Conservation (phyloP, 1,140 invertebrate species). For the Melitaea cinxia region DNA sequence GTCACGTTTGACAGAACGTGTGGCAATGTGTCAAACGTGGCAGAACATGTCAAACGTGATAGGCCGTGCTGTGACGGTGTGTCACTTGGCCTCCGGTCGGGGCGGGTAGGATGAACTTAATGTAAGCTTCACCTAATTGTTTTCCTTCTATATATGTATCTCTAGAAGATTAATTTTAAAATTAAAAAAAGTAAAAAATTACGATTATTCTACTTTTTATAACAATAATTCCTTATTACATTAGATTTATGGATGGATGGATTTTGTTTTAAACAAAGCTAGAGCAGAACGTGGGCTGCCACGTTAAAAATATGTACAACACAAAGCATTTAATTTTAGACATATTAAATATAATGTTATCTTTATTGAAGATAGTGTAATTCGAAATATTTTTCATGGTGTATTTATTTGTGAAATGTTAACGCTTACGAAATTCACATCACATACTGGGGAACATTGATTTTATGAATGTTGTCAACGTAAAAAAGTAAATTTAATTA, state of each 20-base stretch:
- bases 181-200: slow-evolving; percentile 46
- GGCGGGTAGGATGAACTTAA: slow-evolving; percentile 52
- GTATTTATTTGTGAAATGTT: slow-evolving; percentile 67
- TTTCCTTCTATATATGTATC: slow-evolving; percentile 76
- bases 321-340: slow-evolving; percentile 81
- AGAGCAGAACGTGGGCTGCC: slow-evolving; percentile 50
- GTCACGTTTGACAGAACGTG: slow-evolving; percentile 16
- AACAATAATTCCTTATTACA: slow-evolving; percentile 75
- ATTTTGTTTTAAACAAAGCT: slow-evolving; percentile 50
- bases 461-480: slow-evolving; percentile 60
- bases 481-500: slow-evolving; percentile 38
- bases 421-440: slow-evolving; percentile 70
- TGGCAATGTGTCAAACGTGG: slow-evolving; percentile 21
- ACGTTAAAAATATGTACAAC: slow-evolving; percentile 77
- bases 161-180: slow-evolving; percentile 77
- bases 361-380: slow-evolving; percentile 67
- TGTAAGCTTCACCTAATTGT: slow-evolving; percentile 73
- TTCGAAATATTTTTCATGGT: slow-evolving; percentile 58
- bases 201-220: slow-evolving; percentile 74
- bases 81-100: slow-evolving; percentile 43
- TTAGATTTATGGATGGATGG: slow-evolving; percentile 66
- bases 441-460: slow-evolving; percentile 69
- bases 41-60: too few relatives aligned
- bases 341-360: slow-evolving; percentile 79
- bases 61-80: too few relatives aligned